Evolutionary conservation across 2,797 vertebrate species (phyloP).

Genomic region (Gymnoscopelus braueri): DNA sequence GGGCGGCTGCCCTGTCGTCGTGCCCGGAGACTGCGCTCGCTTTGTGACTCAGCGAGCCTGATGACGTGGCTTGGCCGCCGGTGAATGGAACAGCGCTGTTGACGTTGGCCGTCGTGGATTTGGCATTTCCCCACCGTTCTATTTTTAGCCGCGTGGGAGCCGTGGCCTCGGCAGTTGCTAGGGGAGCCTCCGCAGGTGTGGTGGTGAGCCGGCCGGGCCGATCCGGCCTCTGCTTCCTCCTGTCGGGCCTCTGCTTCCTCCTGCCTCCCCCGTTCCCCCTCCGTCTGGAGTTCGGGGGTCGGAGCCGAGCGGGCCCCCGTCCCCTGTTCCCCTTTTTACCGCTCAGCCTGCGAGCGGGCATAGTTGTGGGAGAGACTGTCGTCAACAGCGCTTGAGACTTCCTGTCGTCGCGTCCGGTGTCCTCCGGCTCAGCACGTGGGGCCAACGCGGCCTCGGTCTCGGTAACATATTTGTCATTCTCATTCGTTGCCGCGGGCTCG

Average conservation of each 20-base stretch:
- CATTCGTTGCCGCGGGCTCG: constrained; percentile 21
- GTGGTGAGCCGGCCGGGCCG: constrained; percentile 25
- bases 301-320: background rate
- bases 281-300: constrained; percentile 59
- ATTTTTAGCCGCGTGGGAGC: constrained; percentile 55
- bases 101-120: constrained; percentile 42
- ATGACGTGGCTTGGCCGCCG: constrained; percentile 65
- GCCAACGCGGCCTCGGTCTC: constrained; percentile 29
- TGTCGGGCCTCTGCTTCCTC: constrained; percentile 80
- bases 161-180: constrained; percentile 37
- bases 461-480: constrained; percentile 44
- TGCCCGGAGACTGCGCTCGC: constrained; percentile 55
- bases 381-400: constrained; percentile 38
- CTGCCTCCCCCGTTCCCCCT: constrained; percentile 76
- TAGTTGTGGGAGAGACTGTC: constrained; percentile 17
- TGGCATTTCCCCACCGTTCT: constrained; percentile 42
- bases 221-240: constrained; percentile 77
- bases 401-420: constrained; percentile 27
- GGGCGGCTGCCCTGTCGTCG: constrained; percentile 27
- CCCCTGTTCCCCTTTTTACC: background rate
- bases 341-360: constrained; percentile 5
- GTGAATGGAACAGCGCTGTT: constrained; percentile 65
- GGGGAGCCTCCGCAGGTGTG: constrained; percentile 30
- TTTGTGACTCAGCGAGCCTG: constrained; percentile 65
- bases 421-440: constrained; percentile 21